phyloP scores from a whole-genome alignment of 2,113 vertebrate genomes.

The Paralichthys olivaceus region DNA sequence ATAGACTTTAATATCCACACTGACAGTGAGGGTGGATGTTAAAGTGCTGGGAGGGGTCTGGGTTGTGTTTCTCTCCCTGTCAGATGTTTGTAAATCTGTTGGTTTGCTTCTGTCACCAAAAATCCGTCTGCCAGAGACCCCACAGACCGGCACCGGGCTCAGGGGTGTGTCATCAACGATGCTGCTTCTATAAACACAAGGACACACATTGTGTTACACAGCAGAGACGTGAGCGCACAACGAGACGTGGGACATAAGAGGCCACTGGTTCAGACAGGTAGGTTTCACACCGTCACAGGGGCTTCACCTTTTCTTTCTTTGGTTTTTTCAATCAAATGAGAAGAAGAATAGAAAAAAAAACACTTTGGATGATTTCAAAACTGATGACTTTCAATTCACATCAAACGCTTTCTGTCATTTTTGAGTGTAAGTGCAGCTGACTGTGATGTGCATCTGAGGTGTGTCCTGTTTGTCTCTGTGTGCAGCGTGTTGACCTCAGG shows the following conservation, averaged over 20 bases:
- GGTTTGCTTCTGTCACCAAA: constrained; percentile 11
- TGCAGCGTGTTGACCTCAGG: constrained; percentile 1
- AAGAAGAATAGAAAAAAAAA: neutral
- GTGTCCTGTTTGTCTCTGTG: neutral
- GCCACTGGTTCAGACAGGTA: constrained; percentile 48
- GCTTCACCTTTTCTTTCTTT: neutral
- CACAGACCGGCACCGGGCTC: neutral
- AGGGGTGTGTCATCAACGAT: constrained; percentile 59
- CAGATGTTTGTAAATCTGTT: constrained; percentile 31
- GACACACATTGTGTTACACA: too few relatives aligned
- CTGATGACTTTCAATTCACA: too few relatives aligned
- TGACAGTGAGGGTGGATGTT: neutral
- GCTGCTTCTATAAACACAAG: constrained; percentile 58
- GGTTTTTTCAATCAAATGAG: neutral
- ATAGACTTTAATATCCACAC: neutral
- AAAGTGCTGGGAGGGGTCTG: constrained; percentile 24
- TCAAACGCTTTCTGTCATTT: too few relatives aligned
- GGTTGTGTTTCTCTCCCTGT: neutral
- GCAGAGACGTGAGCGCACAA: constrained; percentile 13
- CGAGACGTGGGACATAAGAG: neutral
- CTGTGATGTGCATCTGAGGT: neutral
- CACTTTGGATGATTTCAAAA: neutral
- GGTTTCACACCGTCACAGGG: constrained; percentile 15
- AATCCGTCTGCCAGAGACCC: neutral
- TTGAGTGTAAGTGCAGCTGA: too few relatives aligned